These are phyloP conservation scores for Oreocharis arfaki DNA, from an alignment of 2,113 vertebrate species.

Conservation along the genomic window DNA sequence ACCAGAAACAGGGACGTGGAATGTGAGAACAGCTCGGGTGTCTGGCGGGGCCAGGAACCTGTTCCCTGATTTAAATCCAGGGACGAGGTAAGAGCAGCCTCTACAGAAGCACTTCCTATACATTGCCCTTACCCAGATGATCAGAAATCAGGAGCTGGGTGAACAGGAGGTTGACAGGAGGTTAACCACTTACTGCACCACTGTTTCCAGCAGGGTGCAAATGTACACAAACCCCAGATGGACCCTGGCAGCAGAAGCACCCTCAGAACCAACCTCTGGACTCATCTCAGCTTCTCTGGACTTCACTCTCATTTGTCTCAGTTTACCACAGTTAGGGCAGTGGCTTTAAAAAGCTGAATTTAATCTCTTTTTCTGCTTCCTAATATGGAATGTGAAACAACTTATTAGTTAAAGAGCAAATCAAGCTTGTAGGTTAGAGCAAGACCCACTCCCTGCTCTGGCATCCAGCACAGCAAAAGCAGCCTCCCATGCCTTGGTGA, in stretches of 20 bases:
- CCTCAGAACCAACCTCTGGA: neutral
- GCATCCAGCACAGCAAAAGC: neutral
- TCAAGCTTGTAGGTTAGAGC: neutral
- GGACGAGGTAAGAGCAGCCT: neutral
- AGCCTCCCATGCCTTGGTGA: neutral
- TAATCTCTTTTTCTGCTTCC: neutral
- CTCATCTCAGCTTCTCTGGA: neutral
- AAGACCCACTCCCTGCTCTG: neutral
- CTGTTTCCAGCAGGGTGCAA: neutral
- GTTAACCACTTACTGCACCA: neutral
- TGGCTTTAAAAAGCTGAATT: neutral
- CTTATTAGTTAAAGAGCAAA: neutral
- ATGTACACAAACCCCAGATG: neutral
- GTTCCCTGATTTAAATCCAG: neutral
- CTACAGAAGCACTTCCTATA: rapidly evolving
- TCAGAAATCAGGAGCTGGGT: neutral
- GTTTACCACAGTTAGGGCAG: neutral
- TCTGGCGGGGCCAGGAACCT: neutral
- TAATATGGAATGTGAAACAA: neutral
- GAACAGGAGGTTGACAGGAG: neutral
- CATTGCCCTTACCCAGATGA: neutral
- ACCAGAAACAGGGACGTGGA: neutral
- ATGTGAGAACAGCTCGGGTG: neutral
- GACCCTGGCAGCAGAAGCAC: neutral
- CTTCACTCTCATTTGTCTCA: neutral